A percentile compares a stretch with the other conserved stretches of the same genome.
phyloP scores from a whole-genome alignment of 2,113 vertebrate genomes.

The Ornithorhynchus anatinus region DNA sequence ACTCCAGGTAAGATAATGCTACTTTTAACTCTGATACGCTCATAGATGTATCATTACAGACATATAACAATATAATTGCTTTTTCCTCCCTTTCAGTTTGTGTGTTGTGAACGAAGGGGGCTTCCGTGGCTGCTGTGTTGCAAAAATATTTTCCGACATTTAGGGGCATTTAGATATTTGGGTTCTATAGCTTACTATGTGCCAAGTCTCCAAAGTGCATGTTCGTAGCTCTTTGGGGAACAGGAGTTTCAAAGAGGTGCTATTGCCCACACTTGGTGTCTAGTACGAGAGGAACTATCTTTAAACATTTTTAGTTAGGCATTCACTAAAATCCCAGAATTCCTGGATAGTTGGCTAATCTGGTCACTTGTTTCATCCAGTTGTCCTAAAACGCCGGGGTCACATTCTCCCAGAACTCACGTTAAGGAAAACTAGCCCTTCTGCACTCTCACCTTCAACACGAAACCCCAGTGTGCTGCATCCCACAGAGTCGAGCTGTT shows the following conservation, averaged over 20 bases:
- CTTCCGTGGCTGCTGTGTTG: conserved; percentile 33
- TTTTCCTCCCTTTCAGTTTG: conserved; percentile 28
- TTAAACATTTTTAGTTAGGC: too few relatives aligned
- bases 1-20: conserved; percentile 89
- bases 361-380: too few relatives aligned
- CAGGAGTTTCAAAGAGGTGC: not conserved
- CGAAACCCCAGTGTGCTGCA: too few relatives aligned
- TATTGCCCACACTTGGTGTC: not conserved
- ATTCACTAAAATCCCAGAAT: too few relatives aligned
- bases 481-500: too few relatives aligned
- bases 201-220: conserved; percentile 17
- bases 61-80: conserved; percentile 61
- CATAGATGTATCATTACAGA: conserved; percentile 58
- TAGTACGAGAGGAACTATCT: not conserved
- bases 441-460: too few relatives aligned
- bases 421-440: too few relatives aligned
- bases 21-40: conserved; percentile 63
- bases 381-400: too few relatives aligned
- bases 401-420: too few relatives aligned
- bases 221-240: not conserved
- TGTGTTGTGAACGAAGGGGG: not conserved
- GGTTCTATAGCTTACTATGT: not conserved
- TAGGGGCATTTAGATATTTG: not conserved
- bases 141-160: conserved; percentile 35
- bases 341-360: too few relatives aligned